Evolutionary conservation across 1,140 invertebrate species (phyloP), one percentile per base, ranked within the genome.

Genomic region (Drosophila truncata): DNA sequence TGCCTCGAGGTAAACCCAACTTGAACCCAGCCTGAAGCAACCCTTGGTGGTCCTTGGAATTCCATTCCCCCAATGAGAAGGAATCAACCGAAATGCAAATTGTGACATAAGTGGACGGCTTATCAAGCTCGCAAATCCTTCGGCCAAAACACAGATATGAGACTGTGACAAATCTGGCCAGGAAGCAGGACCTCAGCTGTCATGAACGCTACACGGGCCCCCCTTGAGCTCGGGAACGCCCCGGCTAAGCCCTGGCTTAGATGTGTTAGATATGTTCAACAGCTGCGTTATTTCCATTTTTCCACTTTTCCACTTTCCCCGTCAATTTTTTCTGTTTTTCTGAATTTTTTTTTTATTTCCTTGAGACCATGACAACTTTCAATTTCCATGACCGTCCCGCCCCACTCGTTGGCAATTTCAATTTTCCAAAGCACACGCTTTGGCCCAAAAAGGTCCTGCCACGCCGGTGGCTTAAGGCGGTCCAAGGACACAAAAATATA

Each of bases 191-290:
- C 61, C 83, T 78, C 83, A 87, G 83, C 84, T 87, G 83, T 62
- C 65, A 67, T 64, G 70, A 49, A 49, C 27, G 59, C 60, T 60
- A 49, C 57, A 62, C 46, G n/a, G 47, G 25, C 14, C 23, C 69
- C 73, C 63, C 41, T 59, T 42, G 20, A 77, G 47, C 31, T 29
- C 41, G n/a, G 57, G 31, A 73, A 50, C 73, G 63, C 64, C 64
- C 55, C 46, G 29, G 77, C 72, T 88, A 90, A 87, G 83, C 85
- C 85, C 27, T 44, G 73, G 73, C 84, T 87, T 87, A 88, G 83
- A 87, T 87, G 81, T 87, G 83, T 87, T 87, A 84, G 84, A 87
- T 88, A 76, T 90, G 85, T 84, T 87, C 85, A 87, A 87, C 84
- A 87, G 85, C 84, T 87, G 84, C 80, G 84, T 66, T 87, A 78